Evolutionary conservation across 2,888 invertebrate species (phyloP).

Genomic region (Ennomos erosarius): DNA sequence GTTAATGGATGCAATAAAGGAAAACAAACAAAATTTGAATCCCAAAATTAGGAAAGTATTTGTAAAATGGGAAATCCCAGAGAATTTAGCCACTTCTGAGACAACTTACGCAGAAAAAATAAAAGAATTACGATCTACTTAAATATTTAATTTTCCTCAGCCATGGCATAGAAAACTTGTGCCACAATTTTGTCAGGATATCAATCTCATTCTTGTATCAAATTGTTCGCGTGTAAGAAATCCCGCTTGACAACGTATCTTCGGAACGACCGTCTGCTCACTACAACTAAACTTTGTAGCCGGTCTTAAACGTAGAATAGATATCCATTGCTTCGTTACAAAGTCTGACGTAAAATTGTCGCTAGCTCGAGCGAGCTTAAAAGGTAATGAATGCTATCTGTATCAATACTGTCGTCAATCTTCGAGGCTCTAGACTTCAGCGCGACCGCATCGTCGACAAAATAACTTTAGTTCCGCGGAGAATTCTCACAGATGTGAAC

Average conservation of each 20-base stretch:
- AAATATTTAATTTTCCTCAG: neutral
- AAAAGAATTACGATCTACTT: too few species aligned
- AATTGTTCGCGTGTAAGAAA: slow-evolving; percentile 77
- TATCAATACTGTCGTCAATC: slow-evolving; percentile 48
- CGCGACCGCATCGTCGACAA: slow-evolving; percentile 59
- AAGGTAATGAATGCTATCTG: slow-evolving; percentile 56
- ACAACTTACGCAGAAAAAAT: too few species aligned
- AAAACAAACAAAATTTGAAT: too few species aligned
- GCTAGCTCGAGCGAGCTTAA: slow-evolving; percentile 30
- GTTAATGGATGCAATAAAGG: too few species aligned
- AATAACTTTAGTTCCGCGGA: slow-evolving; percentile 75
- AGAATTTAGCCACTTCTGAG: too few species aligned
- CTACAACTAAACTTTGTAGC: slow-evolving; percentile 16
- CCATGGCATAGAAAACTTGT: slow-evolving; percentile 25
- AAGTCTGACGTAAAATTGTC: neutral
- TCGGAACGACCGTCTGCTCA: slow-evolving; percentile 47
- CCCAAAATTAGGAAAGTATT: too few species aligned
- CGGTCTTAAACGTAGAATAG: slow-evolving; percentile 29
- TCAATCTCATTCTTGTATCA: slow-evolving; percentile 73
- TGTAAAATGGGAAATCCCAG: too few species aligned
- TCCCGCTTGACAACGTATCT: slow-evolving; percentile 67
- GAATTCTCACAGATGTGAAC: slow-evolving; percentile 66
- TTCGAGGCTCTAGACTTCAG: slow-evolving; percentile 40
- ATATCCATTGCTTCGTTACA: slow-evolving; percentile 37
- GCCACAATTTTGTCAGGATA: slow-evolving; percentile 63